Conservation (phyloP, 1,140 invertebrate species). For the Stegodyphus dumicola region DNA sequence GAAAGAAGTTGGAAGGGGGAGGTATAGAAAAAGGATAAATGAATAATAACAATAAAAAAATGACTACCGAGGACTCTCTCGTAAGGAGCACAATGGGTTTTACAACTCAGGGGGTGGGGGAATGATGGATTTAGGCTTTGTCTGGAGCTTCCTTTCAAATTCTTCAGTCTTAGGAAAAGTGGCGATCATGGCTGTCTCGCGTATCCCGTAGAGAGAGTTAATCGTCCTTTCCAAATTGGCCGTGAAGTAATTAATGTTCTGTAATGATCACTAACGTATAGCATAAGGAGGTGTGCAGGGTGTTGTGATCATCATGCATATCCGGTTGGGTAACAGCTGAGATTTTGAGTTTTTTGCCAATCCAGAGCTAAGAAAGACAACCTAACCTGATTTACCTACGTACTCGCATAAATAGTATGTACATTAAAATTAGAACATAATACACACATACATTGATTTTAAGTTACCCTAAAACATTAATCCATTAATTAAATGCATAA, state of each 20-base stretch:
- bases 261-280: too few species aligned
- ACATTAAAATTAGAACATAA: too few species aligned
- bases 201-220: slow-evolving; percentile 26
- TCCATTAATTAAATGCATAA: too few species aligned
- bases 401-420: too few species aligned
- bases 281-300: too few species aligned
- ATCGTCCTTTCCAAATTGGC: slow-evolving; percentile 22
- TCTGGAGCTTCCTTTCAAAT: slow-evolving; percentile 19
- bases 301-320: too few species aligned
- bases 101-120: slow-evolving; percentile 11
- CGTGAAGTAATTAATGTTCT: not conserved
- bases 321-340: too few species aligned
- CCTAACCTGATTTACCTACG: too few species aligned
- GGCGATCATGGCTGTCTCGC: slow-evolving; percentile 16
- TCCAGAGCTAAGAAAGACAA: too few species aligned
- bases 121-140: slow-evolving; percentile 42
- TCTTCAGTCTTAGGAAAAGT: slow-evolving; percentile 41
- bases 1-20: not conserved
- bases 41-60: slow-evolving; percentile 9
- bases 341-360: too few species aligned
- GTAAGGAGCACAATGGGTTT: not conserved
- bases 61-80: not conserved
- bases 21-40: slow-evolving; percentile 3
- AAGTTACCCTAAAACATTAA: too few species aligned
- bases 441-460: too few species aligned